These are phyloP conservation scores for Microtus richardsoni DNA, from an alignment of 2,113 vertebrate genomes.

Conservation along the genomic window DNA sequence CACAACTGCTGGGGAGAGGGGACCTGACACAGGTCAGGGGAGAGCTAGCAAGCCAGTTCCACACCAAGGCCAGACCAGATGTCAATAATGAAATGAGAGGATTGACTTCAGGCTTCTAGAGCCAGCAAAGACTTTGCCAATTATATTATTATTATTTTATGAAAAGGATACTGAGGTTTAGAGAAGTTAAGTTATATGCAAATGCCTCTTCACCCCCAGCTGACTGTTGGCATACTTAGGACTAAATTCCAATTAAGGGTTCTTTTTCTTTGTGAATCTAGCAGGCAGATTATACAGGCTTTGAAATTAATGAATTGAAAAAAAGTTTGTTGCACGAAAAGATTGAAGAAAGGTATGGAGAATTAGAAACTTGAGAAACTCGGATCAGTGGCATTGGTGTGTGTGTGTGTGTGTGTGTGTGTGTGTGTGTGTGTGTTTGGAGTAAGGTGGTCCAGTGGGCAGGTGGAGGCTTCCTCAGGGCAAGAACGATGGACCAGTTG, in stretches of 20 bases:
- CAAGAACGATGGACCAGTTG: neutral
- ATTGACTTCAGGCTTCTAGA: neutral
- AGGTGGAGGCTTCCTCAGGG: neutral
- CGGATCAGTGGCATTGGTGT: rapidly evolving
- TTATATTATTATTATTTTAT: neutral
- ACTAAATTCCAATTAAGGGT: neutral
- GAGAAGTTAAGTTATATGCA: neutral
- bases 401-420: neutral
- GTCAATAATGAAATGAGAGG: neutral
- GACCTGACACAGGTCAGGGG: neutral
- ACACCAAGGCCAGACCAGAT: neutral
- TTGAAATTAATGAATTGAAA: neutral
- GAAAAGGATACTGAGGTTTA: neutral
- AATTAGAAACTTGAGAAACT: neutral
- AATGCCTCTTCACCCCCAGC: neutral
- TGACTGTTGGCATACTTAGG: neutral
- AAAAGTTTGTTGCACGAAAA: neutral
- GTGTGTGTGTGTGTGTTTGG: neutral
- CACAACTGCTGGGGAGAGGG: rapidly evolving
- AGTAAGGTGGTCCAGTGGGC: neutral
- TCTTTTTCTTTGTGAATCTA: neutral
- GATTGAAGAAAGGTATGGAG: neutral
- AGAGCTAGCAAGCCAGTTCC: neutral
- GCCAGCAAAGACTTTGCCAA: neutral
- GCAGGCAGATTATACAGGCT: neutral